Conservation (phyloP, 2,888 invertebrate genomes). For the Tachina fera region DNA sequence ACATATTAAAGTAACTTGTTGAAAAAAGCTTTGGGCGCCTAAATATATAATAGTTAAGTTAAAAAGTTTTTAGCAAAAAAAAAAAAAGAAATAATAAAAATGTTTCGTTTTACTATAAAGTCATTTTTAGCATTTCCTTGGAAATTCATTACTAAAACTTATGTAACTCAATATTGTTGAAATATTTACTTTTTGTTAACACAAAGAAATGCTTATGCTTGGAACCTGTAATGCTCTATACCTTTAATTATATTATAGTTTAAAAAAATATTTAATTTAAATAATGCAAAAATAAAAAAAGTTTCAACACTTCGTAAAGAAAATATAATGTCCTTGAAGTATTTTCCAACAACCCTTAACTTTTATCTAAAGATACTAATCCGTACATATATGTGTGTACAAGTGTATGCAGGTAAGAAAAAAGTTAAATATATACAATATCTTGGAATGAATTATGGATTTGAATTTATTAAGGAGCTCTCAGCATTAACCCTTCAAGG, state of each 20-base stretch:
- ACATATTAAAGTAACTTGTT: not conserved
- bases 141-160: not conserved
- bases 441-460: slow-evolving; percentile 1
- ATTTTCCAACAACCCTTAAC: slow-evolving; percentile 20
- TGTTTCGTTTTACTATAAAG: not conserved
- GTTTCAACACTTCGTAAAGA: slow-evolving; percentile 19
- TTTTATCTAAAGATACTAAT: slow-evolving; percentile 6
- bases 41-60: not conserved
- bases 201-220: not conserved
- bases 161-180: not conserved
- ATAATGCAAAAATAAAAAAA: not conserved
- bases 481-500: slow-evolving; percentile 3
- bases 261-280: slow-evolving; percentile 14
- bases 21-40: not conserved
- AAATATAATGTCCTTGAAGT: slow-evolving; percentile 26
- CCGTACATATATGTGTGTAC: not conserved
- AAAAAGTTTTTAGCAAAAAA: not conserved
- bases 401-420: not conserved
- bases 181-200: slow-evolving; percentile 1
- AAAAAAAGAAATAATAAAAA: not conserved
- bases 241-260: not conserved
- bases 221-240: not conserved
- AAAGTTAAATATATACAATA: not conserved
- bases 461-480: slow-evolving; percentile 10
- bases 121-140: not conserved